Conservation (phyloP, 2,113 vertebrate genomes). For the Mugil cephalus region DNA sequence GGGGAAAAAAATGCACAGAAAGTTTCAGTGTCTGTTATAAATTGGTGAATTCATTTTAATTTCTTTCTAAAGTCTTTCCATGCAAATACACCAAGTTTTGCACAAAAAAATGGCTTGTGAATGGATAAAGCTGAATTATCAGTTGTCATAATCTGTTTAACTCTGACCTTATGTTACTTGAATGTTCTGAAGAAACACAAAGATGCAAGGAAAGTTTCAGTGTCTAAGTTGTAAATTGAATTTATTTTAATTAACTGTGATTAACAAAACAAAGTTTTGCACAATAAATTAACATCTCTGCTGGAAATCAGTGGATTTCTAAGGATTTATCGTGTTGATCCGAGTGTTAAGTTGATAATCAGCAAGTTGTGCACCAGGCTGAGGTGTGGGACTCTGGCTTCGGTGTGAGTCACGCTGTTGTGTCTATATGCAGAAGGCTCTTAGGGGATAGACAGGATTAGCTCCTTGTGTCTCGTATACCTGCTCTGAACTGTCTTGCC, state of each 20-base stretch:
- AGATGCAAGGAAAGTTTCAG: not conserved
- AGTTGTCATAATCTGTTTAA: not conserved
- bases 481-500: constrained; percentile 13
- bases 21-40: too few relatives aligned
- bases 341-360: not conserved
- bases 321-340: not conserved
- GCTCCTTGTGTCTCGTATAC: constrained; percentile 24
- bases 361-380: not conserved
- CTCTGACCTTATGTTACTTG: not conserved
- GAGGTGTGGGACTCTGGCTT: not conserved
- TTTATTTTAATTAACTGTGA: too few relatives aligned
- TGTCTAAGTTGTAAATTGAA: not conserved
- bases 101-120: too few relatives aligned
- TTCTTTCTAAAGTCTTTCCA: too few relatives aligned
- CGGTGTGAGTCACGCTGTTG: constrained; percentile 10
- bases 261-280: too few relatives aligned
- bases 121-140: too few relatives aligned
- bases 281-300: not conserved
- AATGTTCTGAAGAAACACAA: not conserved
- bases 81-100: too few relatives aligned
- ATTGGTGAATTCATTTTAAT: too few relatives aligned
- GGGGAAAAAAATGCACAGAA: too few relatives aligned
- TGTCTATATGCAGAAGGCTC: constrained; percentile 39
- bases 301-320: not conserved
- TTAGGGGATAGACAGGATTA: constrained; percentile 47